Percentiles rank a stretch among this genome's conserved stretches.
These are phyloP conservation scores for Peromyscus eremicus DNA, from an alignment of 2,797 vertebrate genomes.

Conservation along the genomic window DNA sequence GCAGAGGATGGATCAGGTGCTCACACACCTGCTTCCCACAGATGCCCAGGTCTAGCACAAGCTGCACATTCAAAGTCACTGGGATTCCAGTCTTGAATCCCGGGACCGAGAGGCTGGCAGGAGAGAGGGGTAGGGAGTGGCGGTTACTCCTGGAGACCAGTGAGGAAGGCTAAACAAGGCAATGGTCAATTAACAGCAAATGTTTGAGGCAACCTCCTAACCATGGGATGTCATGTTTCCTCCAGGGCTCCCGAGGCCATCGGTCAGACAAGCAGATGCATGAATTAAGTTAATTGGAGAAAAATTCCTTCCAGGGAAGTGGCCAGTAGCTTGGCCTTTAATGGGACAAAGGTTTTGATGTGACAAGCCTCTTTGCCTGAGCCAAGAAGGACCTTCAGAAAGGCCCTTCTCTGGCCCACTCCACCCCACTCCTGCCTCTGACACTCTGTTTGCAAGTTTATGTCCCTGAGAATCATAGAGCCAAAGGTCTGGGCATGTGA, in stretches of 20 bases:
- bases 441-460: not conserved
- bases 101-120: fast-evolving
- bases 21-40: not conserved
- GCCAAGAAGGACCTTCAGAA: not conserved
- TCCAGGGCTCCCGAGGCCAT: not conserved
- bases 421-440: fast-evolving
- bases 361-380: not conserved
- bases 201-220: conserved; percentile 25
- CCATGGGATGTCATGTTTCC: not conserved
- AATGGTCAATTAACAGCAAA: conserved; percentile 62
- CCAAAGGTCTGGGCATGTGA: not conserved
- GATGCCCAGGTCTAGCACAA: not conserved
- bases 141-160: not conserved
- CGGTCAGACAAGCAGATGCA: conserved; percentile 34
- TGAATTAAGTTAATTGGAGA: conserved; percentile 58
- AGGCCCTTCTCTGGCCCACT: fast-evolving
- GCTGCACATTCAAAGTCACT: conserved; percentile 35
- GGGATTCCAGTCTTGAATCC: not conserved
- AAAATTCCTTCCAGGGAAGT: conserved; percentile 38
- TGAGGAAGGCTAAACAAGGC: not conserved
- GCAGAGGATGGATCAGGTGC: not conserved
- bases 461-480: not conserved
- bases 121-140: not conserved
- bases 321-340: conserved; percentile 1
- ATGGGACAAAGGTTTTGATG: not conserved